Evolutionary conservation across 2,888 invertebrate species (phyloP).

Genomic region (Geotrupes spiniger): DNA sequence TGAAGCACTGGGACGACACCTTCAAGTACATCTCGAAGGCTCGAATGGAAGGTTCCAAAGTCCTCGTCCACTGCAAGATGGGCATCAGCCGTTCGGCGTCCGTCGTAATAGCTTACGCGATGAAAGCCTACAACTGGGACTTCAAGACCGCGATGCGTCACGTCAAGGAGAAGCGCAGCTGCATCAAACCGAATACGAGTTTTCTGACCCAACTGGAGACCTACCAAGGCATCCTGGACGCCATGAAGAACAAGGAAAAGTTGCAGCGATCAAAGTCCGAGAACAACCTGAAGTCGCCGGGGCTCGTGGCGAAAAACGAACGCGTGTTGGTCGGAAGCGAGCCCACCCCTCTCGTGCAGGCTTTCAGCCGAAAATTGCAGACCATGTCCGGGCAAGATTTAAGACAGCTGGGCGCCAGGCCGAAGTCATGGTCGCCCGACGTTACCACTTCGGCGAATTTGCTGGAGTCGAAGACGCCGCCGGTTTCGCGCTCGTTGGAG

Average conservation of each 20-base stretch:
- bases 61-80: slow-evolving; percentile 99
- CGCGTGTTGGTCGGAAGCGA: slow-evolving; percentile 57
- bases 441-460: slow-evolving; percentile 60
- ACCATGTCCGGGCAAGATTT: slow-evolving; percentile 32
- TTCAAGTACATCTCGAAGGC: slow-evolving; percentile 95
- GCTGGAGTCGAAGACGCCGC: slow-evolving; percentile 50
- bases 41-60: slow-evolving; percentile 85
- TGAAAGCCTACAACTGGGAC: slow-evolving; percentile 96
- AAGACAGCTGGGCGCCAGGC: slow-evolving; percentile 47
- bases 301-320: slow-evolving; percentile 55
- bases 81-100: slow-evolving; percentile 98
- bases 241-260: slow-evolving; percentile 93
- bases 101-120: slow-evolving; percentile 96
- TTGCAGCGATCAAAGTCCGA: slow-evolving; percentile 91
- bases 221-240: slow-evolving; percentile 91
- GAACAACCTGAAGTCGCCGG: slow-evolving; percentile 78
- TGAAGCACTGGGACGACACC: slow-evolving; percentile 97
- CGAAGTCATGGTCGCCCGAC: slow-evolving; percentile 56
- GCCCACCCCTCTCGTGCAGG: slow-evolving; percentile 60
- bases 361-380: slow-evolving; percentile 26
- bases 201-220: slow-evolving; percentile 93
- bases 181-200: slow-evolving; percentile 94
- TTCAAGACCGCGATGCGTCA: slow-evolving; percentile 84
- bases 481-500: slow-evolving; percentile 68
- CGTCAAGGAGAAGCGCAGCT: slow-evolving; percentile 86